These are phyloP conservation scores for Yponomeuta plumbellus DNA, from an alignment of 2,888 invertebrate genomes.

Conservation along the genomic window DNA sequence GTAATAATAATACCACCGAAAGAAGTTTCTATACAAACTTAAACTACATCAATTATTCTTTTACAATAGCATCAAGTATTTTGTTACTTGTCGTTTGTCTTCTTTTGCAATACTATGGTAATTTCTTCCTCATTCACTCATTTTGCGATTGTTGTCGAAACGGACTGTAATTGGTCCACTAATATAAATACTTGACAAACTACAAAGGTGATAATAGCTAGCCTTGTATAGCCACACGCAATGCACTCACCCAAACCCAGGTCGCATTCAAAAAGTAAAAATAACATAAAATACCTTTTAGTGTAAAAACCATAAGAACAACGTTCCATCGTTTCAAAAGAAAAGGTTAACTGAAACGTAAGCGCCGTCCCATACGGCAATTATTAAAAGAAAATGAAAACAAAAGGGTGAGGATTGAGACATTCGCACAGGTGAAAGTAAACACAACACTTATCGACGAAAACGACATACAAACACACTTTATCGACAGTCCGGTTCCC, in stretches of 20 bases:
- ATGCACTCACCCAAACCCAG: slow-evolving; percentile 56
- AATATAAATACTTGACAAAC: slow-evolving; percentile 13
- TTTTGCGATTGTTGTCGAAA: not conserved
- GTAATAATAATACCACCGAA: slow-evolving; percentile 54
- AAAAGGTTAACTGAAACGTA: slow-evolving; percentile 74
- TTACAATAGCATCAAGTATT: not conserved
- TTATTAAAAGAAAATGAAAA: slow-evolving; percentile 69
- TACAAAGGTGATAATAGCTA: not conserved
- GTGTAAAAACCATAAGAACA: slow-evolving; percentile 88
- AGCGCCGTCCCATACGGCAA: slow-evolving; percentile 73
- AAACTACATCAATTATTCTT: not conserved
- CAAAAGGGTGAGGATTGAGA: slow-evolving; percentile 70
- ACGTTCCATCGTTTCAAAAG: slow-evolving; percentile 85
- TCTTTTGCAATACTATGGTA: not conserved
- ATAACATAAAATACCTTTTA: slow-evolving; percentile 84
- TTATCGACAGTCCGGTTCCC: slow-evolving; percentile 71
- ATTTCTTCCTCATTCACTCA: not conserved
- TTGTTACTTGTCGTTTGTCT: not conserved
- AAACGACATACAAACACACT: slow-evolving; percentile 77
- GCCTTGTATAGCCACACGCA: slow-evolving; percentile 51
- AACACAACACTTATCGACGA: slow-evolving; percentile 75
- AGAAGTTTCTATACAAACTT: slow-evolving; percentile 9
- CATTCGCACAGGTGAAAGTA: slow-evolving; percentile 76
- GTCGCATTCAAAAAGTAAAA: slow-evolving; percentile 69
- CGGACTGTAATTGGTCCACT: slow-evolving; percentile 26